phyloP scores from a whole-genome alignment of 2,797 vertebrate species.

The Thaleichthys pacificus region DNA sequence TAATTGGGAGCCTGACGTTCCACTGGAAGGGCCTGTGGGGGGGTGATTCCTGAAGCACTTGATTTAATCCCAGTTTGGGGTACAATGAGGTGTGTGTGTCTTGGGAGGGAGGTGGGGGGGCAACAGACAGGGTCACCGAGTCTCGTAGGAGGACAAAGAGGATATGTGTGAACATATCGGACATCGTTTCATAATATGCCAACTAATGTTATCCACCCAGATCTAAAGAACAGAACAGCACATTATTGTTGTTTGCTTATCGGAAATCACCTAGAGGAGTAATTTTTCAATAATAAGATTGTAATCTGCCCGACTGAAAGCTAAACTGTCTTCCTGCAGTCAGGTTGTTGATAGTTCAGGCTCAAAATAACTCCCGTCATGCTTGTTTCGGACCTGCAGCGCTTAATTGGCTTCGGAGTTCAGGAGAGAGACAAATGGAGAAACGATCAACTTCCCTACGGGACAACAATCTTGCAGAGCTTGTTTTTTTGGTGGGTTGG shows the following conservation, averaged over 20 bases:
- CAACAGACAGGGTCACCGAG: slow-evolving; percentile 56
- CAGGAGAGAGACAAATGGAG: slow-evolving; percentile 6
- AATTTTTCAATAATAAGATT: slow-evolving; percentile 31
- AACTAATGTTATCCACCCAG: slow-evolving; percentile 19
- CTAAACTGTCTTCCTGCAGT: slow-evolving; percentile 22
- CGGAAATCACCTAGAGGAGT: slow-evolving; percentile 8
- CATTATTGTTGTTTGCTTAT: slow-evolving; percentile 24
- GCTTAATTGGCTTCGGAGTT: slow-evolving; percentile 22
- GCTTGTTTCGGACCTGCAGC: slow-evolving; percentile 19
- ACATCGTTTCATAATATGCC: slow-evolving; percentile 22
- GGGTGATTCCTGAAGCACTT: slow-evolving; percentile 48
- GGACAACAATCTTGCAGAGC: slow-evolving; percentile 13
- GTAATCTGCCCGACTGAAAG: slow-evolving; percentile 40
- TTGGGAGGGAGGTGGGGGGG: slow-evolving; percentile 8
- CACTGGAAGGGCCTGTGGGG: slow-evolving; percentile 42
- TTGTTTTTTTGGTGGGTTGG: slow-evolving; percentile 22
- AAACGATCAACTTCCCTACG: slow-evolving; percentile 23
- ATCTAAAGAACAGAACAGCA: not conserved
- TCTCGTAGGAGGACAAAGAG: slow-evolving; percentile 24
- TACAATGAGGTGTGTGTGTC: slow-evolving; percentile 45
- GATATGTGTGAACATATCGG: slow-evolving; percentile 3
- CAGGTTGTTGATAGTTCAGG: slow-evolving; percentile 20
- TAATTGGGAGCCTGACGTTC: slow-evolving; percentile 51
- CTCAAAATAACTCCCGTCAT: slow-evolving; percentile 11
- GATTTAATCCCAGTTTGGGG: slow-evolving; percentile 57